A percentile compares a stretch with the other conserved stretches of the same genome.
Conservation (phyloP, 2,797 vertebrate species). For the Pseudomugil gertrudae region DNA sequence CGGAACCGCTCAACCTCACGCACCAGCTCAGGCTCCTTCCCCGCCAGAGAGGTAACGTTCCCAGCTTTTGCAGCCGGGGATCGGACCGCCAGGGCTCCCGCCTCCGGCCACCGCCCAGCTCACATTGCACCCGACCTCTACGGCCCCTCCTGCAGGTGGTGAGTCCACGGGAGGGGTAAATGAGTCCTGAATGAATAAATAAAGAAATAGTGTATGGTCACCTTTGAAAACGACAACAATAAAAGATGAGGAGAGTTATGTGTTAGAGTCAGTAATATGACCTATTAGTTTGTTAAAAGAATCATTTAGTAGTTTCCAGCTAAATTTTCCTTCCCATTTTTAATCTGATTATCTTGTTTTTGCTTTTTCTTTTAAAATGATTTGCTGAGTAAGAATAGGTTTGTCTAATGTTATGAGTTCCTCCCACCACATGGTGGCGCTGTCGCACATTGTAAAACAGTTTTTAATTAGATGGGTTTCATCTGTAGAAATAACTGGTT, state of each 20-base stretch:
- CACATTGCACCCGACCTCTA: too few species aligned
- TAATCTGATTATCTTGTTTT: not conserved
- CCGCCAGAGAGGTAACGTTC: too few species aligned
- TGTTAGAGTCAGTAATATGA: not conserved
- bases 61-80: too few species aligned
- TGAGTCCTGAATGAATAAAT: not conserved
- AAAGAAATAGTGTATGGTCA: not conserved
- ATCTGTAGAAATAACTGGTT: too few species aligned
- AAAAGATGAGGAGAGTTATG: not conserved
- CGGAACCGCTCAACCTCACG: too few species aligned
- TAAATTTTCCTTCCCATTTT: constrained; percentile 3
- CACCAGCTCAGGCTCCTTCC: too few species aligned
- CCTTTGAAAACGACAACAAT: not conserved
- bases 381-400: not conserved
- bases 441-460: too few species aligned
- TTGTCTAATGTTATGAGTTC: not conserved
- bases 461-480: too few species aligned
- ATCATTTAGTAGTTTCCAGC: constrained; percentile 11
- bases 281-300: not conserved
- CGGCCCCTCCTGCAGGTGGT: too few species aligned
- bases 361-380: not conserved
- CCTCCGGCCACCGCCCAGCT: too few species aligned
- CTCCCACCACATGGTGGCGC: constrained; percentile 62
- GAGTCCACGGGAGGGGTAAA: too few species aligned
- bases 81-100: too few species aligned